Percentiles rank a stretch among this genome's conserved stretches.
Evolutionary conservation across 1,140 invertebrate species (phyloP).

Genomic region (Berghia stephanieae): DNA sequence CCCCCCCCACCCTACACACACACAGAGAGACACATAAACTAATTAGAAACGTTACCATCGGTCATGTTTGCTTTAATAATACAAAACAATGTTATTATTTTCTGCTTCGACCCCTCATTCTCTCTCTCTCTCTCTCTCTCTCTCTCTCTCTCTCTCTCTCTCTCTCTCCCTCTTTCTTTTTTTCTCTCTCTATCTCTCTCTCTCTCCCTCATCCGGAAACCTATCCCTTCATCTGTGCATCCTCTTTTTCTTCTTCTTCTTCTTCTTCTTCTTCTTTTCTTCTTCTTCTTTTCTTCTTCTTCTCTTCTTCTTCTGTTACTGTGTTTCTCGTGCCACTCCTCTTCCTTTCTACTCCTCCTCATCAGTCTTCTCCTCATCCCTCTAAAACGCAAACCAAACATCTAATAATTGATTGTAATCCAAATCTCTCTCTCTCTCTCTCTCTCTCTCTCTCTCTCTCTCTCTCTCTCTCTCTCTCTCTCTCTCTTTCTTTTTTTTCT

Average conservation of each 20-base stretch:
- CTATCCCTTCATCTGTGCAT: neutral
- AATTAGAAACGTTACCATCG: too few species aligned
- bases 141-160: neutral
- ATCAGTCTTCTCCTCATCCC: too few species aligned
- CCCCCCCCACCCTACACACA: too few species aligned
- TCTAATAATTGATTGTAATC: too few species aligned
- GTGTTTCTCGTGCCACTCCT: neutral
- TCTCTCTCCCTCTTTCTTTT: neutral
- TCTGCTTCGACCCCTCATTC: neutral
- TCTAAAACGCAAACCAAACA: too few species aligned
- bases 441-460: neutral
- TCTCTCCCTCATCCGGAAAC: neutral
- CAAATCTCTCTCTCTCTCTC: neutral
- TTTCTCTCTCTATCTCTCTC: neutral
- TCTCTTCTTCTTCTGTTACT: too few species aligned
- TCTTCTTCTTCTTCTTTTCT: neutral
- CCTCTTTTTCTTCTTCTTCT: neutral
- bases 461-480: neutral
- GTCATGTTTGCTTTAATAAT: too few species aligned
- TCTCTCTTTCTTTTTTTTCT: neutral
- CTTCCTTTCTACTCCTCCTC: conserved; percentile 11
- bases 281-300: neutral
- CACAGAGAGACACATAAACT: too few species aligned
- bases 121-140: neutral
- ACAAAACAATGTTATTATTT: neutral